These are phyloP conservation scores for Machimus atricapillus DNA, from an alignment of 2,888 invertebrate species.

Conservation along the genomic window DNA sequence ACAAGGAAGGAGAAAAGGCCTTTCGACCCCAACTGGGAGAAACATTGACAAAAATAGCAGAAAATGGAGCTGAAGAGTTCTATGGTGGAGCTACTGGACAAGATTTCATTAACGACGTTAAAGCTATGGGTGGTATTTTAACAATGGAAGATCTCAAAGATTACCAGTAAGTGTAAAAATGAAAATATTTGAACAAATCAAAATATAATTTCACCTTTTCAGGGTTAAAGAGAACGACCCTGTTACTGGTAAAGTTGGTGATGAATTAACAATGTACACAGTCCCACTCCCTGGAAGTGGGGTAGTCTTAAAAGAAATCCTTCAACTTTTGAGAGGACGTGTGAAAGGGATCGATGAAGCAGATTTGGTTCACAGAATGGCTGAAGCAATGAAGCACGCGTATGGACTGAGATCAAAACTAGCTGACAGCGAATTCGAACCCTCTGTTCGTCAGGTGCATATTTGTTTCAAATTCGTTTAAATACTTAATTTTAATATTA, in stretches of 20 bases:
- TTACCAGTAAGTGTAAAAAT: constrained; percentile 68
- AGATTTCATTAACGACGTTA: constrained; percentile 72
- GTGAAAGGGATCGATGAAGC: constrained; percentile 63
- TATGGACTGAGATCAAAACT: constrained; percentile 85
- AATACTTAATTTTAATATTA: not conserved
- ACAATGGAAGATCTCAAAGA: constrained; percentile 76
- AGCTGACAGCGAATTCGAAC: constrained; percentile 66
- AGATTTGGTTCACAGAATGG: constrained; percentile 70
- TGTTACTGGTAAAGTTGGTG: not conserved
- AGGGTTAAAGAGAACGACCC: constrained; percentile 62
- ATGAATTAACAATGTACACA: constrained; percentile 74
- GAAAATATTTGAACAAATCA: not conserved
- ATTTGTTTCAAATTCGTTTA: not conserved
- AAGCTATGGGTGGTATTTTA: constrained; percentile 75
- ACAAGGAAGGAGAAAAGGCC: constrained; percentile 71
- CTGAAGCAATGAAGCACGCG: constrained; percentile 91
- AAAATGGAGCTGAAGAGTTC: constrained; percentile 70
- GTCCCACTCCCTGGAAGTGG: constrained; percentile 86
- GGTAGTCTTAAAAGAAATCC: constrained; percentile 77
- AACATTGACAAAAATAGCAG: constrained; percentile 73
- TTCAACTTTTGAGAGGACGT: constrained; percentile 68
- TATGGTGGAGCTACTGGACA: constrained; percentile 73
- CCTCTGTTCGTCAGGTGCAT: constrained; percentile 52
- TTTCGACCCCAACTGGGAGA: constrained; percentile 70
- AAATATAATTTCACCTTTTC: not conserved